Evolutionary conservation across 30 jellyfish, hydroid and myxozoan species (phyloP), one percentile per base, ranked within the genome.

Genomic region (Nemopilema nomurai): DNA sequence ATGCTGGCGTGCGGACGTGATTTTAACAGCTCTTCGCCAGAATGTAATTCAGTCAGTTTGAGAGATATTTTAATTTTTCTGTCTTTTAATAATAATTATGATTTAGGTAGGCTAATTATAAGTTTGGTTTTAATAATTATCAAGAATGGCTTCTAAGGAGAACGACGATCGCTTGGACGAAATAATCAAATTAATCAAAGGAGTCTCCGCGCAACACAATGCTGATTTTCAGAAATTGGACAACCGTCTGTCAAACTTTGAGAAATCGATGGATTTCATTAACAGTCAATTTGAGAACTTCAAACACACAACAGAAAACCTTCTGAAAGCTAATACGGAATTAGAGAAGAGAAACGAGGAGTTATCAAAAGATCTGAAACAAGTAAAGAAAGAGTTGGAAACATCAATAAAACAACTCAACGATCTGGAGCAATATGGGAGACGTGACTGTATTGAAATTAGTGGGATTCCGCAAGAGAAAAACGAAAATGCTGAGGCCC

Each of bases 351-450:
- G 6, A 20, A 69, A 69, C 64, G 52, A 69, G 8, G 52, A 69
- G 6, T 29, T 69, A 18, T 1, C 51, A 20, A 69, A 69, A 18
- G 52, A 20, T 23, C 24, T 69, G 49, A 29, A n/a, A 18, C 49
- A 69, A 18, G 52, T 69, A 21, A 69, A 69, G 79, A 69, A 29
- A 69, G 79, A 26, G 53, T 69, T 69, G 23, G 64, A 24, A 28
- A 69, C 27, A 24, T 24, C 27, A 63, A 18, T 19, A n/a, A 63
- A 63, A 63, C 29, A n/a, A 19, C 29, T 63, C 73, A 63, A 63
- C 18, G 73, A 63, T 24, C 73, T 63, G 29, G 73, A 63, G 73
- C 73, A 63, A 63, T 63, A 63, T 63, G 73, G 73, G 29, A n/a
- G 73, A n/a, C 20, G 73, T 24, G 20, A 63, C 73, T 63, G 73